Evolutionary conservation across 1,140 invertebrate genomes (phyloP).

Genomic region (Probaryconus sp.): DNA sequence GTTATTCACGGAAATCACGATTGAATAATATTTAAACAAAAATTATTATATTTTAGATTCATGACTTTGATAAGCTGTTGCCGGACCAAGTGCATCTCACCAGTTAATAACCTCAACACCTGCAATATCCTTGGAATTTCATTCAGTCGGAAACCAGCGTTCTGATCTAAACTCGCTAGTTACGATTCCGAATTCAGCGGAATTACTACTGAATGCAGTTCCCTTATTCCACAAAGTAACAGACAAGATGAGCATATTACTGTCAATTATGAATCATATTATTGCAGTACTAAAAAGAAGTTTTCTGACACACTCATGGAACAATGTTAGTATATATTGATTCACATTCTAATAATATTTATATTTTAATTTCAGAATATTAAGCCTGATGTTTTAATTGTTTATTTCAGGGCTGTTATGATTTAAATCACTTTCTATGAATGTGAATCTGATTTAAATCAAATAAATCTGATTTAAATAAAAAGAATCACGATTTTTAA

Average conservation of each 20-base stretch:
- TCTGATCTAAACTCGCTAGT: constrained; percentile 64
- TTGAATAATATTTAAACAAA: background rate
- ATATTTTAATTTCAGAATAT: no score
- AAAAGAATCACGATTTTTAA: no score
- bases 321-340: no score
- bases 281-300: constrained; percentile 67
- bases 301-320: no score
- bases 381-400: no score
- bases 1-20: no score
- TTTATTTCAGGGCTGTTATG: no score
- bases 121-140: constrained; percentile 53
- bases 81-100: constrained; percentile 64
- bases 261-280: constrained; percentile 63
- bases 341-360: no score
- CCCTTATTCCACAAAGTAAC: constrained; percentile 76
- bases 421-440: background rate
- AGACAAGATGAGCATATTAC: constrained; percentile 67
- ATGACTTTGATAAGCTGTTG: constrained; percentile 64
- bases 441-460: no score
- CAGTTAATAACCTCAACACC: constrained; percentile 70
- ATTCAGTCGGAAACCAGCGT: constrained; percentile 49
- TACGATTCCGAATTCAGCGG: constrained; percentile 77
- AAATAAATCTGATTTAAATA: no score
- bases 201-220: constrained; percentile 78
- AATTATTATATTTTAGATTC: constrained; percentile 48